Percentiles rank a stretch among this genome's conserved stretches.
phyloP scores from a whole-genome alignment of 1,140 invertebrate species.

The Anoplolepis gracilipes region DNA sequence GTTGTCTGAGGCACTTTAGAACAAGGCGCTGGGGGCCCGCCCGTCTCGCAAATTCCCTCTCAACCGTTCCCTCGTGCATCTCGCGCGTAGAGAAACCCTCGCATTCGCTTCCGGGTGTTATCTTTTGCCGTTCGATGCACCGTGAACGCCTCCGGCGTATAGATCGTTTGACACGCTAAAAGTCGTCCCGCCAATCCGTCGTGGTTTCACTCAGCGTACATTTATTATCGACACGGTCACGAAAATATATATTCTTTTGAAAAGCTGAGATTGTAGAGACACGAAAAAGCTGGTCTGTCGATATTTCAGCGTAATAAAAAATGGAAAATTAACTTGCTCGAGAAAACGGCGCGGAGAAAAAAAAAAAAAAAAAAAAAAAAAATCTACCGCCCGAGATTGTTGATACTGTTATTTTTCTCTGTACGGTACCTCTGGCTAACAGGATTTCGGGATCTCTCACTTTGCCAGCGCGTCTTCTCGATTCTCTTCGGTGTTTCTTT shows the following conservation, averaged over 20 bases:
- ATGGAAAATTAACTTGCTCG: slow-evolving; percentile 24
- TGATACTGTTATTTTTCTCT: background rate
- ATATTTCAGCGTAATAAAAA: background rate
- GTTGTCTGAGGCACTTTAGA: slow-evolving; percentile 25
- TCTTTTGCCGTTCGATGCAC: slow-evolving; percentile 46
- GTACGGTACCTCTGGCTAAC: background rate
- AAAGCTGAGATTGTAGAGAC: slow-evolving; percentile 4
- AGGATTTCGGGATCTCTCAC: background rate
- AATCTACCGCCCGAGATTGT: background rate
- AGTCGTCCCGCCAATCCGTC: slow-evolving; percentile 24
- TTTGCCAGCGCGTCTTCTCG: background rate
- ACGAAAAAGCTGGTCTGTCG: background rate
- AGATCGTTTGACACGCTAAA: slow-evolving; percentile 21
- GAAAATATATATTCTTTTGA: background rate
- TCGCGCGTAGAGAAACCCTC: background rate
- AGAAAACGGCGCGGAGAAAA: background rate
- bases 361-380: slow-evolving; percentile 5
- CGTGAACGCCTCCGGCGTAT: slow-evolving; percentile 33
- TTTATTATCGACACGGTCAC: background rate
- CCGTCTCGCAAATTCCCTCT: slow-evolving; percentile 33
- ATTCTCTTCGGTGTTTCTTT: slow-evolving; percentile 45
- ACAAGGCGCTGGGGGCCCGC: slow-evolving; percentile 4
- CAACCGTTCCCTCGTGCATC: background rate
- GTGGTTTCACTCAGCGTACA: slow-evolving; percentile 12
- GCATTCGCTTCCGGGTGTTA: slow-evolving; percentile 39